A percentile compares a stretch with the other conserved stretches of the same genome.
Evolutionary conservation across 2,888 invertebrate species (phyloP).

Genomic region (Lithophane leautieri): DNA sequence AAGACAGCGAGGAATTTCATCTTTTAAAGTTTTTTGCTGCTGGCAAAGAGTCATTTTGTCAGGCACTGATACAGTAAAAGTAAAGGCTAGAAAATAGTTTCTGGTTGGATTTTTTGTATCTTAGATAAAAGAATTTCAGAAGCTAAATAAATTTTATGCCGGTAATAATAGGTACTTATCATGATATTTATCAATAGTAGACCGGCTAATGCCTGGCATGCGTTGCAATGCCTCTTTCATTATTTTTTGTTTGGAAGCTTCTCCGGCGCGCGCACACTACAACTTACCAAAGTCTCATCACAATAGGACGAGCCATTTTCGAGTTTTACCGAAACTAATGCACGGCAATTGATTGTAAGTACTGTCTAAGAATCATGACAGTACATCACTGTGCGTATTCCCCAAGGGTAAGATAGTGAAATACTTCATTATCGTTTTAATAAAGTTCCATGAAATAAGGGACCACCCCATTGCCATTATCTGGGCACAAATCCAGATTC

Average conservation of each 20-base stretch:
- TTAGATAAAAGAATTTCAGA: background rate
- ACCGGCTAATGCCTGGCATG: too few species aligned
- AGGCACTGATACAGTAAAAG: background rate
- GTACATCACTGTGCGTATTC: background rate
- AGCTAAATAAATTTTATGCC: background rate
- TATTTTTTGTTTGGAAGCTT: too few species aligned
- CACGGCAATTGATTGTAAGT: background rate
- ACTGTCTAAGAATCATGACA: constrained; percentile 13
- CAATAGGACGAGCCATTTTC: too few species aligned
- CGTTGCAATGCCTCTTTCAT: too few species aligned
- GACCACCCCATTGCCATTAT: background rate
- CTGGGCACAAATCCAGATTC: too few species aligned
- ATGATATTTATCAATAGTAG: too few species aligned
- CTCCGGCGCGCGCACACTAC: too few species aligned
- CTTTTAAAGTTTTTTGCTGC: constrained; percentile 59
- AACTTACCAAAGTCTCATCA: too few species aligned
- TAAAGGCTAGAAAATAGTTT: background rate
- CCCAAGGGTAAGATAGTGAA: too few species aligned
- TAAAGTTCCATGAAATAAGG: background rate
- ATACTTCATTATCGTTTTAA: background rate
- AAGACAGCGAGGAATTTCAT: constrained; percentile 84
- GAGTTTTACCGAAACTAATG: too few species aligned
- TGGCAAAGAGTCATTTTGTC: constrained; percentile 2
- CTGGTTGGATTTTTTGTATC: background rate
- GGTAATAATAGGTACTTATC: background rate